These are phyloP conservation scores for Melanotaenia duboulayi DNA, from an alignment of 2,113 vertebrate species.

Conservation along the genomic window DNA sequence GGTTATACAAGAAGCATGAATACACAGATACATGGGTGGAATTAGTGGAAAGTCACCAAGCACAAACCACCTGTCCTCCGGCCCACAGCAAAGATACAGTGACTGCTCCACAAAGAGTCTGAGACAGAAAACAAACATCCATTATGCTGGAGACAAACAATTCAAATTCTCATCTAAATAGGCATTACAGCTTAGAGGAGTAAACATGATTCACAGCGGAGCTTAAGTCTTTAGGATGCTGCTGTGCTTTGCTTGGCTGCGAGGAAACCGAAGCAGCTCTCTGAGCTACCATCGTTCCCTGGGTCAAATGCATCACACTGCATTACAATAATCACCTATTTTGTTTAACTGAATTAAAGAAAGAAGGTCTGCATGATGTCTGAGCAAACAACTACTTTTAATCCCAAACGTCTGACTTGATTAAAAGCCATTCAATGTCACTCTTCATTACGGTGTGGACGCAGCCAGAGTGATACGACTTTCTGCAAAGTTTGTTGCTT, in stretches of 20 bases:
- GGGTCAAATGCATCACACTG: slow-evolving; percentile 45
- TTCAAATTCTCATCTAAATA: slow-evolving; percentile 62
- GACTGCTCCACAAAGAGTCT: slow-evolving; percentile 45
- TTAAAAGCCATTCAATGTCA: slow-evolving; percentile 57
- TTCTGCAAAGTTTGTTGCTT: slow-evolving; percentile 70
- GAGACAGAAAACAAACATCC: slow-evolving; percentile 68
- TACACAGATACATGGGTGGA: background rate
- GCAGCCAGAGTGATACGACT: slow-evolving; percentile 53
- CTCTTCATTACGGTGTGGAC: slow-evolving; percentile 29
- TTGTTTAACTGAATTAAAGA: slow-evolving; percentile 77
- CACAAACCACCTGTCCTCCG: slow-evolving; percentile 38
- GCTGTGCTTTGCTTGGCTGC: slow-evolving; percentile 49
- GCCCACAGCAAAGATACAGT: slow-evolving; percentile 43
- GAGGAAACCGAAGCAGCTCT: slow-evolving; percentile 48
- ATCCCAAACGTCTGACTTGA: slow-evolving; percentile 72
- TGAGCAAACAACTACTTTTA: slow-evolving; percentile 79
- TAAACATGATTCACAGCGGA: slow-evolving; percentile 67
- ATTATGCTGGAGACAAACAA: slow-evolving; percentile 62
- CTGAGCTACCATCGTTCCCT: slow-evolving; percentile 42
- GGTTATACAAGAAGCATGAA: slow-evolving; percentile 2
- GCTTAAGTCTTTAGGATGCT: slow-evolving; percentile 63
- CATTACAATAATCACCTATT: slow-evolving; percentile 79
- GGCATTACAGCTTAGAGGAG: slow-evolving; percentile 63
- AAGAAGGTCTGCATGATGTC: slow-evolving; percentile 65
- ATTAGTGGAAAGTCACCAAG: slow-evolving; percentile 7